Evolutionary conservation across 1,140 invertebrate species (phyloP).

Genomic region (Lysiphlebus fabarum): DNA sequence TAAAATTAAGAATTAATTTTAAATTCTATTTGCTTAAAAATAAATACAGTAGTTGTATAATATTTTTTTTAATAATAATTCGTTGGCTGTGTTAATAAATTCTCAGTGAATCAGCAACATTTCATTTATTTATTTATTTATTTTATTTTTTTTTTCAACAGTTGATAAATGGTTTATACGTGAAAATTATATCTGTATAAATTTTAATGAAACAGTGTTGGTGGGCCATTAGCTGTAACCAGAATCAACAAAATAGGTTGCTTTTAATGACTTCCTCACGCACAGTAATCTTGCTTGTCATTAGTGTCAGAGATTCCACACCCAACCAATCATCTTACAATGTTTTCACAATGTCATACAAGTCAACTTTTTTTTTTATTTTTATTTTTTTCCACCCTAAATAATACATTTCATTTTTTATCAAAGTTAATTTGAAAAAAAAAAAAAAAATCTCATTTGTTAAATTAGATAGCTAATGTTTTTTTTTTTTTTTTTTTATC

Average conservation of each 20-base stretch:
- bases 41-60: too few relatives aligned
- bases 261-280: conserved; percentile 28
- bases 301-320: conserved; percentile 22
- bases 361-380: background rate
- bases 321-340: conserved; percentile 15
- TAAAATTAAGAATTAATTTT: too few relatives aligned
- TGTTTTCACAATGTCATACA: conserved; percentile 10
- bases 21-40: too few relatives aligned
- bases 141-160: too few relatives aligned
- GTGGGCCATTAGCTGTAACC: conserved; percentile 17
- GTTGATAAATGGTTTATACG: too few relatives aligned
- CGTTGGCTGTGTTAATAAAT: too few relatives aligned
- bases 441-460: background rate
- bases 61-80: too few relatives aligned
- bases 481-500: too few relatives aligned
- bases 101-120: too few relatives aligned
- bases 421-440: background rate
- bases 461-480: too few relatives aligned
- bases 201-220: conserved; percentile 9
- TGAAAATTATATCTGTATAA: too few relatives aligned
- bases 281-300: conserved; percentile 29
- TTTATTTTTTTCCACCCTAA: background rate
- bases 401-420: conserved; percentile 9
- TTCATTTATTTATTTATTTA: too few relatives aligned
- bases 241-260: background rate